Conservation (phyloP, 2,888 invertebrate genomes). For the Ganaspis brasiliensis region DNA sequence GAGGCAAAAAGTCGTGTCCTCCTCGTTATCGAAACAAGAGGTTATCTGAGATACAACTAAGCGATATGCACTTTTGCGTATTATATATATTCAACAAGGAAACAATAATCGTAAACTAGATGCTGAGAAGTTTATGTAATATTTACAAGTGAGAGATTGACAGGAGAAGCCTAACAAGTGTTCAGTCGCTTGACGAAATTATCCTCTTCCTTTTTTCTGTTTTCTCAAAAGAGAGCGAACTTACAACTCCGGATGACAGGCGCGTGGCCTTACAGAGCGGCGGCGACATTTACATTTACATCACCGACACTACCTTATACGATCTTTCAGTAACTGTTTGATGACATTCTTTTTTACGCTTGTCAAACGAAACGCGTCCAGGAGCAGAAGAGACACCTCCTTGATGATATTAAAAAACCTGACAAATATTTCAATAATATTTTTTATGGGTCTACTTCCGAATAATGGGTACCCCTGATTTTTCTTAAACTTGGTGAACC, state of each 20-base stretch:
- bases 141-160: slow-evolving; percentile 5
- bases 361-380: slow-evolving; percentile 60
- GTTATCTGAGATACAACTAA: not conserved
- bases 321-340: slow-evolving; percentile 67
- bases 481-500: too few species aligned
- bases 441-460: too few species aligned
- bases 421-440: too few species aligned
- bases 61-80: slow-evolving; percentile 6
- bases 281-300: slow-evolving; percentile 73
- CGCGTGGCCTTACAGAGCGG: slow-evolving; percentile 73
- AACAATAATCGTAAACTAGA: slow-evolving; percentile 27
- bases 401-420: too few species aligned
- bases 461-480: too few species aligned
- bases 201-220: not conserved
- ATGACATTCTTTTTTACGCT: slow-evolving; percentile 69
- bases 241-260: slow-evolving; percentile 65
- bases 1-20: slow-evolving; percentile 7
- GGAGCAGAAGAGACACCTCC: slow-evolving; percentile 57
- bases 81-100: not conserved
- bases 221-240: slow-evolving; percentile 17
- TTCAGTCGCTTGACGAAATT: slow-evolving; percentile 9
- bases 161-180: slow-evolving; percentile 5
- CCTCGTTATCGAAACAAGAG: slow-evolving; percentile 23
- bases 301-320: slow-evolving; percentile 70
- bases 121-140: slow-evolving; percentile 4